Conservation (phyloP, 2,113 vertebrate genomes). For the Sus scrofa region T2T-Sscrofa CM000817.6:142263501-142264000, state of each 20-base stretch:
- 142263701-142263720: neutral
- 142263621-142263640: neutral
- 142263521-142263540: neutral
- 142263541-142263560: neutral
- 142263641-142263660: neutral
- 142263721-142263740: neutral
- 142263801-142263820: neutral
- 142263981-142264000: neutral
- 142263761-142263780: neutral
- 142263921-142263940: neutral
- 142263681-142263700: conserved; percentile 2
- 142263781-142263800: neutral
- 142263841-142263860: neutral
- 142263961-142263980: neutral
- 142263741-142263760: neutral
- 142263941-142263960: conserved; percentile 10
- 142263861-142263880: neutral
- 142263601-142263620: conserved; percentile 2
- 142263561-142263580: neutral
- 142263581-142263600: neutral
- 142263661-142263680: neutral
- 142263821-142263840: neutral
- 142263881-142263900: neutral
- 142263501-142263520: conserved; percentile 16
- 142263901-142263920: neutral